Evolutionary conservation across 2,888 invertebrate genomes (phyloP).

Genomic region (Taphrorychus bicolor): DNA sequence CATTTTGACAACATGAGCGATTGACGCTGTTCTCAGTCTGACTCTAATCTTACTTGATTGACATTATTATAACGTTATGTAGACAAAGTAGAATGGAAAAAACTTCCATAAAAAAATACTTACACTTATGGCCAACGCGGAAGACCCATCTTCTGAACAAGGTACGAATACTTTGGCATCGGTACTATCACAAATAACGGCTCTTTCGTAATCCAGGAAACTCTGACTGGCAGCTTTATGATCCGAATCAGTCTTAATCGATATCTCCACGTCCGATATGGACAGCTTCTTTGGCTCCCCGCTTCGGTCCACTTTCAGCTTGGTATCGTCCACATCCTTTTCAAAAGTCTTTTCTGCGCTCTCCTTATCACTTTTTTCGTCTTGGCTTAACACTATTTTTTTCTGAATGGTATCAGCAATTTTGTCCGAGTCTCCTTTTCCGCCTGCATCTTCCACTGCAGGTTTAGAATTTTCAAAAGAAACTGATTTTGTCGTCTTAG

Average conservation of each 20-base stretch:
- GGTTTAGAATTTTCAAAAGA: not conserved
- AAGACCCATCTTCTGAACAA: not conserved
- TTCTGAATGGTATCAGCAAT: slow-evolving; percentile 26
- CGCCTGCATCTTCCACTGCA: not conserved
- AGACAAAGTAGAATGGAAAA: no score
- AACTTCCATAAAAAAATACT: no score
- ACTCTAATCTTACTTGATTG: no score
- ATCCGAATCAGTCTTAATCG: slow-evolving; percentile 39
- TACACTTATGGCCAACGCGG: not conserved
- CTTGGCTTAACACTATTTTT: slow-evolving; percentile 19
- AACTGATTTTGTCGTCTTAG: not conserved
- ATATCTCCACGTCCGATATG: slow-evolving; percentile 49
- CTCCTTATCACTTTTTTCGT: slow-evolving; percentile 46
- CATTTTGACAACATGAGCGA: no score
- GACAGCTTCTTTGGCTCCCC: slow-evolving; percentile 46
- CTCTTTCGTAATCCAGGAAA: slow-evolving; percentile 35
- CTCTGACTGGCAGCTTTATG: slow-evolving; percentile 29
- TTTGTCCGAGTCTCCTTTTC: slow-evolving; percentile 1
- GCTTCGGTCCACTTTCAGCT: not conserved
- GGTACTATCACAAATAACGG: slow-evolving; percentile 22
- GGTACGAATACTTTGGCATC: slow-evolving; percentile 34
- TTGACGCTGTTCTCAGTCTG: no score
- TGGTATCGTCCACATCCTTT: slow-evolving; percentile 12
- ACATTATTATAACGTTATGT: no score
- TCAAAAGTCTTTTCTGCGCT: slow-evolving; percentile 38